phyloP scores from a whole-genome alignment of 1,140 invertebrate genomes.

The Drosophila guanche region DNA sequence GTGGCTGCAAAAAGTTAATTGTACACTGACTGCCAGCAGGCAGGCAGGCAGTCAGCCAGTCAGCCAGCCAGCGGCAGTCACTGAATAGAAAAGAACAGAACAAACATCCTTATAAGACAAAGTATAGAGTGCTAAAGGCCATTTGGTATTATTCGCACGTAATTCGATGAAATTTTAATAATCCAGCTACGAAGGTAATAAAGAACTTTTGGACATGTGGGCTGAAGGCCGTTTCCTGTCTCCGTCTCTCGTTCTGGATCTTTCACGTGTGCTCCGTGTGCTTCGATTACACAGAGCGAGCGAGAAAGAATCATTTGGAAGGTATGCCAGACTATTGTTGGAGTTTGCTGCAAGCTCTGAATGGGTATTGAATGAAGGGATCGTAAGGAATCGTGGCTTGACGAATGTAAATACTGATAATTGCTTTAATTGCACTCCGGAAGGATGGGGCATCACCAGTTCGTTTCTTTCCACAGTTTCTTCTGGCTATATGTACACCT shows the following conservation, averaged over 20 bases:
- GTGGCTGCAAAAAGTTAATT: constrained; percentile 37
- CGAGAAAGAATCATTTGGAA: too few species aligned
- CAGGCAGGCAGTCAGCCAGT: not conserved
- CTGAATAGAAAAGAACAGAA: constrained; percentile 2
- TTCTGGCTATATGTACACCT: not conserved
- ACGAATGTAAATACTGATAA: too few species aligned
- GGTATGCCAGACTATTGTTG: too few species aligned
- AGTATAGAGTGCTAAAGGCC: constrained; percentile 24
- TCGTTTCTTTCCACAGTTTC: not conserved
- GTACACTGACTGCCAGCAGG: constrained; percentile 15
- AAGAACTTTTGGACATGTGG: constrained; percentile 70
- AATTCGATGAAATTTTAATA: constrained; percentile 77
- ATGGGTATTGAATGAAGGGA: too few species aligned
- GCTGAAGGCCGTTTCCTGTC: constrained; percentile 51
- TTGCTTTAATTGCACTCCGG: too few species aligned
- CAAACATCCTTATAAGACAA: not conserved
- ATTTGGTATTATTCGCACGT: constrained; percentile 70
- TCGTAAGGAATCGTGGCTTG: too few species aligned
- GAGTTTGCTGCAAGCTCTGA: too few species aligned
- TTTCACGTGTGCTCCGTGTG: too few species aligned
- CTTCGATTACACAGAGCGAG: too few species aligned
- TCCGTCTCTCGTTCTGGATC: not conserved
- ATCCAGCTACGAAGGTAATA: constrained; percentile 68
- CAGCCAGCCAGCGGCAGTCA: not conserved
- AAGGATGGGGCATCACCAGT: not conserved